Conservation (phyloP, 2,113 vertebrate species). For the Varanus salvator region DNA sequence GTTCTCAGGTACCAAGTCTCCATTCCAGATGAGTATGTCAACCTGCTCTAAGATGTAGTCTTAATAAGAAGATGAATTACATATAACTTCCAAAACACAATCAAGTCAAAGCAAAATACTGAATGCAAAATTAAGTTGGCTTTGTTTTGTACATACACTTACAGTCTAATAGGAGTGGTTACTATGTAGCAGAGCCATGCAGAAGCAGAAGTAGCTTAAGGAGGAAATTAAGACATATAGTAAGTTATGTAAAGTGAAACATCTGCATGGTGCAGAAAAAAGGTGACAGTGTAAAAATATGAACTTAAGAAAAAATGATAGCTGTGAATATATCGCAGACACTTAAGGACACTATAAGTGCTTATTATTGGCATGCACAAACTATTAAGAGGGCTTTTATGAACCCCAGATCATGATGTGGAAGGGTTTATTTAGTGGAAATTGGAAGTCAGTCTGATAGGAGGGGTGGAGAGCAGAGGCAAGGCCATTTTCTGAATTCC, state of each 20-base stretch:
- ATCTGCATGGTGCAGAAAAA: not conserved
- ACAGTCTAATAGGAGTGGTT: not conserved
- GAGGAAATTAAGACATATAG: not conserved
- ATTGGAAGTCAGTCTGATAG: no score
- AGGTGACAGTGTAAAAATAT: not conserved
- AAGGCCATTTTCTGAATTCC: no score
- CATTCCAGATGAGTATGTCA: not conserved
- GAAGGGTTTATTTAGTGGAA: not conserved
- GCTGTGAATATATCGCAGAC: not conserved
- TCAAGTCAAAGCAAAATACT: not conserved
- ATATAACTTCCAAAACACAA: not conserved
- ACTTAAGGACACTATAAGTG: not conserved
- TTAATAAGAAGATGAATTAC: not conserved
- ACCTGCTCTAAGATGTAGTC: not conserved
- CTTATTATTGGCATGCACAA: not conserved
- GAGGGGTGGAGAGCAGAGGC: no score
- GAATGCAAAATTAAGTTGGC: not conserved
- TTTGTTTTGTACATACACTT: not conserved
- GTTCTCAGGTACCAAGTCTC: not conserved
- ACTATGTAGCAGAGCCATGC: not conserved
- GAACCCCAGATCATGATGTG: not conserved
- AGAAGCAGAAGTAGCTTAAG: conserved; percentile 6
- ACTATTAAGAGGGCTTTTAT: not conserved
- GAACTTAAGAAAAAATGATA: not conserved
- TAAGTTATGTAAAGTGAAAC: not conserved